Evolutionary conservation across 1,140 invertebrate genomes (phyloP).

Genomic region (Drosophila suzukii): DNA sequence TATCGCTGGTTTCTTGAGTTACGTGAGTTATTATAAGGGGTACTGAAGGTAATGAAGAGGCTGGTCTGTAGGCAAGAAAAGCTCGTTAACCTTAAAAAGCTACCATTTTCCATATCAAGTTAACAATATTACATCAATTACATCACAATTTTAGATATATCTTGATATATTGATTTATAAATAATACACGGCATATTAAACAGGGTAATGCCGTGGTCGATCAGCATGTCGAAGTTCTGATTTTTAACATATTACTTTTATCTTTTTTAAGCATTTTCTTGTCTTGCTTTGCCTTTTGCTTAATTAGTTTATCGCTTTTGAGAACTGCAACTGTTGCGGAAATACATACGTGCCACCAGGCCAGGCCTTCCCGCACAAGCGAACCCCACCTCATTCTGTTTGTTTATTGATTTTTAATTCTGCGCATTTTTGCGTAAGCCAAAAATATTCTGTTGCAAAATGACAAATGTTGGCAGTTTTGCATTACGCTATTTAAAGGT

Average conservation of each 20-base stretch:
- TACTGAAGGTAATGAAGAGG: background rate
- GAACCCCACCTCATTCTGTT: constrained; percentile 22
- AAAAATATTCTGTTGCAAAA: constrained; percentile 38
- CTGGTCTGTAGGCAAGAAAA: background rate
- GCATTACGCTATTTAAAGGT: constrained; percentile 16
- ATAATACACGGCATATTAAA: background rate
- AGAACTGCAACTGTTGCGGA: constrained; percentile 73
- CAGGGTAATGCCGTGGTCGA: background rate
- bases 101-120: background rate
- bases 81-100: background rate
- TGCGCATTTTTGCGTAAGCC: constrained; percentile 41
- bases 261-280: constrained; percentile 37
- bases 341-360: constrained; percentile 62
- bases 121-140: too few relatives aligned
- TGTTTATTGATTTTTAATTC: constrained; percentile 75
- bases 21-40: constrained; percentile 1
- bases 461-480: constrained; percentile 32
- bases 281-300: constrained; percentile 43
- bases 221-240: background rate
- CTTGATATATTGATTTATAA: too few relatives aligned
- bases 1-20: constrained; percentile 1
- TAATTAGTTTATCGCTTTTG: constrained; percentile 69
- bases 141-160: too few relatives aligned
- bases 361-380: background rate
- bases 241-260: constrained; percentile 10